A percentile compares a stretch with the other conserved stretches of the same genome.
phyloP scores from a whole-genome alignment of 2,888 invertebrate genomes.

The Agrotis puta region DNA sequence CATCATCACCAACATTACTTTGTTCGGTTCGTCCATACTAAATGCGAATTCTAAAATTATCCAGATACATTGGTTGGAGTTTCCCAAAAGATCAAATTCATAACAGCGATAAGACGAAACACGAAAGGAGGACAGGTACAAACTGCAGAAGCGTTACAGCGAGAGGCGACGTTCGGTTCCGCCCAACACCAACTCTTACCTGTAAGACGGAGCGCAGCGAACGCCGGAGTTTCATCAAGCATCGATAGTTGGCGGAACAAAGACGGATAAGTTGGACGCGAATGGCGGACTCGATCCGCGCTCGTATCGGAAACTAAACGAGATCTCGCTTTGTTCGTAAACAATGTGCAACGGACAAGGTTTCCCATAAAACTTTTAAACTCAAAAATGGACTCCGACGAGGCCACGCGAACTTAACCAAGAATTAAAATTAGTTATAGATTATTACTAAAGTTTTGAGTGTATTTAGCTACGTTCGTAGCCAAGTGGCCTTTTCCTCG shows the following conservation, averaged over 20 bases:
- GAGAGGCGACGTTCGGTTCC: conserved; percentile 12
- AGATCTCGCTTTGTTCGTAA: conserved; percentile 85
- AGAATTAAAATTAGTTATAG: conserved; percentile 61
- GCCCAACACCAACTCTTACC: conserved; percentile 57
- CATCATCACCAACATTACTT: background rate
- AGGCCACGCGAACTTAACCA: conserved; percentile 57
- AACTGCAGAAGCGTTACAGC: conserved; percentile 33
- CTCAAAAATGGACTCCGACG: conserved; percentile 76
- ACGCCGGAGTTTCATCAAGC: conserved; percentile 81
- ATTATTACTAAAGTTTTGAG: conserved; percentile 61
- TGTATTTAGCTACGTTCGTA: conserved; percentile 57
- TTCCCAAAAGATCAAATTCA: conserved; percentile 13
- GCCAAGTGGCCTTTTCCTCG: conserved; percentile 6
- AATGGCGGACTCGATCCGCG: conserved; percentile 77
- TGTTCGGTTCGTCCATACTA: background rate
- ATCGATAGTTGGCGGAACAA: conserved; percentile 84
- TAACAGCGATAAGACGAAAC: conserved; percentile 34
- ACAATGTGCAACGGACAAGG: conserved; percentile 84
- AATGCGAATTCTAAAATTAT: background rate
- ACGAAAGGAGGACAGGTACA: conserved; percentile 29
- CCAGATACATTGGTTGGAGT: background rate
- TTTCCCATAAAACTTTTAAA: conserved; percentile 81
- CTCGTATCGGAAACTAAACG: conserved; percentile 78
- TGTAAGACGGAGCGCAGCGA: conserved; percentile 65
- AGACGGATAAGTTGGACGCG: conserved; percentile 83